These are phyloP conservation scores for Yponomeuta evonymella DNA, from an alignment of 2,888 invertebrate species.

Conservation along the genomic window DNA sequence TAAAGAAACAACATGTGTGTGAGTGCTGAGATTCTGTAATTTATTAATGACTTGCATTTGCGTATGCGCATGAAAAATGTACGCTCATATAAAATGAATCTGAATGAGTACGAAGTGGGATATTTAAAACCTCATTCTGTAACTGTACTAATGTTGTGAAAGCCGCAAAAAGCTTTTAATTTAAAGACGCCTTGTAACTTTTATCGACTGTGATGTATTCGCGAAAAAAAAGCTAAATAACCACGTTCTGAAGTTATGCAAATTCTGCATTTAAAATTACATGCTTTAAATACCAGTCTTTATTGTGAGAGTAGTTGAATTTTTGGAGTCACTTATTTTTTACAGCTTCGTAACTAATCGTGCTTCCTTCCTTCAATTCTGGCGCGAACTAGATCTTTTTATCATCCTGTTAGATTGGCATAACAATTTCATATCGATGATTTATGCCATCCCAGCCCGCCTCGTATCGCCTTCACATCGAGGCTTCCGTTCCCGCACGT, in stretches of 20 bases:
- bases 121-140: conserved; percentile 35
- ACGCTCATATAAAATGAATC: conserved; percentile 54
- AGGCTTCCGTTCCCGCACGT: conserved; percentile 74
- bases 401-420: conserved; percentile 1
- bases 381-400: not conserved
- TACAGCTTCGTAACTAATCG: not conserved
- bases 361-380: not conserved
- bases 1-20: conserved; percentile 53
- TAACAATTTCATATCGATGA: not conserved
- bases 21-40: conserved; percentile 47
- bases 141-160: conserved; percentile 29
- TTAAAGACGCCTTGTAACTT: not conserved
- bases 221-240: not conserved
- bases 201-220: not conserved
- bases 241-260: not conserved
- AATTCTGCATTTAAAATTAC: not conserved
- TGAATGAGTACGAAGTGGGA: conserved; percentile 41
- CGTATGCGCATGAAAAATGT: conserved; percentile 65
- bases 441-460: not conserved
- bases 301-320: not conserved
- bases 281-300: not conserved
- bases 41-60: conserved; percentile 68
- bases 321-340: not conserved
- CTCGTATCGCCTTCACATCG: conserved; percentile 21
- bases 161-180: conserved; percentile 27